Evolutionary conservation across 2,113 vertebrate genomes (phyloP).

Genomic region (Aldabrachelys gigantea): DNA sequence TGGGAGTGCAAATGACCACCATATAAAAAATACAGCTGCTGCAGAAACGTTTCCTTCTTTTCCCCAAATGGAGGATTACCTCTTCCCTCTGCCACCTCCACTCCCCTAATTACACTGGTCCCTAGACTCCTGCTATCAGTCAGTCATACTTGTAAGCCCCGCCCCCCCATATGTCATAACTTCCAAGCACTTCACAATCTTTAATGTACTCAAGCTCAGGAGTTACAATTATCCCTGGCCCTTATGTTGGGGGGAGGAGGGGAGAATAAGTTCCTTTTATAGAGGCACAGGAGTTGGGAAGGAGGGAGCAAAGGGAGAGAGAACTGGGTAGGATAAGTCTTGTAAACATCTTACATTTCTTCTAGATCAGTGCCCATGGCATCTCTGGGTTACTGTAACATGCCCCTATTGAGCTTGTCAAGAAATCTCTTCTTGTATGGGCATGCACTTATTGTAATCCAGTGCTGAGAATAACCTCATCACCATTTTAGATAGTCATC

Average conservation of each 20-base stretch:
- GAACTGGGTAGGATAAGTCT: not conserved
- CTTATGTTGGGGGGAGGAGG: not conserved
- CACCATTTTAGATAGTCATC: not conserved
- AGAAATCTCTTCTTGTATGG: not conserved
- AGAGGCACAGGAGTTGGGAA: too few relatives aligned
- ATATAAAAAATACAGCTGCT: not conserved
- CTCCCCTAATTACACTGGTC: not conserved
- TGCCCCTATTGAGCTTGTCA: not conserved
- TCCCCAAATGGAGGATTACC: not conserved
- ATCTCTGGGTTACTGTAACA: not conserved
- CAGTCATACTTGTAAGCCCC: not conserved
- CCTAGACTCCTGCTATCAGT: not conserved
- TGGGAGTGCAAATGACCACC: not conserved
- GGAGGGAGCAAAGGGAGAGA: not conserved
- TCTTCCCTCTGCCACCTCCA: not conserved
- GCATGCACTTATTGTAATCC: not conserved
- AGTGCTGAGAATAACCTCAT: not conserved
- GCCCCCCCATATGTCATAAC: not conserved
- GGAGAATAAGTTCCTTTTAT: not conserved
- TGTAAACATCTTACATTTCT: not conserved
- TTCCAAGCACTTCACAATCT: not conserved
- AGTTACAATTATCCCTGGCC: not conserved
- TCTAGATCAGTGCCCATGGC: not conserved
- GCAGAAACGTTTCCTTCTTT: not conserved
- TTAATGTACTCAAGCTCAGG: not conserved